Conservation (phyloP, 2,888 invertebrate species). For the Acleris laterana region DNA sequence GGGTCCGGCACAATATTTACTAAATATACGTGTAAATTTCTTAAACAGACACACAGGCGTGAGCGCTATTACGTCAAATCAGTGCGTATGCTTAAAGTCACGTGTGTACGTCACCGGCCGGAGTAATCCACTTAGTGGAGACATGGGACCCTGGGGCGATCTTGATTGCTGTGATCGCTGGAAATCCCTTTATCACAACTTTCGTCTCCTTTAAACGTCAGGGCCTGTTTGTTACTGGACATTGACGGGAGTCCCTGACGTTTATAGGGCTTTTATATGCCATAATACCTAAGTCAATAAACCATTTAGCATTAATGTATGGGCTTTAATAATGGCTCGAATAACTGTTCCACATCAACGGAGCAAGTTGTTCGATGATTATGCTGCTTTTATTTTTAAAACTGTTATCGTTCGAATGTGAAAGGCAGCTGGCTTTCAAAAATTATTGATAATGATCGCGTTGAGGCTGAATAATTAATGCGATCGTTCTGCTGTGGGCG, state of each 20-base stretch:
- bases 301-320: background rate
- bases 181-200: conserved; percentile 37
- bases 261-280: no score
- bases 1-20: no score
- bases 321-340: background rate
- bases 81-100: conserved; percentile 18
- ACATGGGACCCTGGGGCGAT: conserved; percentile 42
- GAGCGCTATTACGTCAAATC: conserved; percentile 12
- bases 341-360: background rate
- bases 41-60: no score
- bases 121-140: conserved; percentile 50
- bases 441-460: conserved; percentile 1
- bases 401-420: background rate
- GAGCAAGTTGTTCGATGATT: background rate
- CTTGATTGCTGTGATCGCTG: conserved; percentile 39
- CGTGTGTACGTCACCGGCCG: conserved; percentile 45
- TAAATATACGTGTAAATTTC: no score
- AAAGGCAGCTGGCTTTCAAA: conserved; percentile 3
- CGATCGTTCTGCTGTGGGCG: background rate
- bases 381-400: conserved; percentile 1
- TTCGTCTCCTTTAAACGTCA: background rate
- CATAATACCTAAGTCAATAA: background rate
- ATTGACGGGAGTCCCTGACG: no score
- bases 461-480: background rate
- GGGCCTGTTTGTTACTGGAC: no score